A percentile compares a stretch with the other conserved stretches of the same genome.
Evolutionary conservation across 2,797 vertebrate species (phyloP).

Genomic region (Epinephelus coioides): DNA sequence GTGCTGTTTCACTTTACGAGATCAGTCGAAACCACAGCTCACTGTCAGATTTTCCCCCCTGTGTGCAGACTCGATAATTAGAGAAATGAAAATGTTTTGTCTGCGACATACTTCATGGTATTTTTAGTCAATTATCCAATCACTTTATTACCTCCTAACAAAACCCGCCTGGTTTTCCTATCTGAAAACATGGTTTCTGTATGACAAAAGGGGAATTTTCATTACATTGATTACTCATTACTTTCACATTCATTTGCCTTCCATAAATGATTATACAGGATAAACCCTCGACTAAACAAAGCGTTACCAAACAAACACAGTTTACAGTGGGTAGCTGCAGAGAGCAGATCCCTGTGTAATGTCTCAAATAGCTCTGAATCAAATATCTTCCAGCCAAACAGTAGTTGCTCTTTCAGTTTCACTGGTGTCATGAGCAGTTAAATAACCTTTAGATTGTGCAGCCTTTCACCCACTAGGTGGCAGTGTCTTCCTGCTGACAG

Average conservation of each 20-base stretch:
- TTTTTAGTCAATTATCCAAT: background rate
- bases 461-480: conserved; percentile 60
- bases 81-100: background rate
- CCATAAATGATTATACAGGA: background rate
- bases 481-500: conserved; percentile 32
- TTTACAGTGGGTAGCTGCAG: background rate
- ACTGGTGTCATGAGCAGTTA: background rate
- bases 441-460: conserved; percentile 26
- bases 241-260: background rate
- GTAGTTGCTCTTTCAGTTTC: background rate
- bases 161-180: background rate
- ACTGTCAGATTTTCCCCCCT: background rate
- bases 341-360: background rate
- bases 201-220: background rate
- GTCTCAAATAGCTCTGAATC: background rate
- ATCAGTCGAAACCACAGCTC: background rate
- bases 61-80: background rate
- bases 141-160: background rate
- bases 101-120: background rate
- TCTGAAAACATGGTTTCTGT: conserved; percentile 8
- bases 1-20: background rate
- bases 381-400: background rate
- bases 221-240: background rate
- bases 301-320: background rate
- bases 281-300: background rate